A percentile compares a stretch with the other conserved stretches of the same genome.
Conservation (phyloP, 1,140 invertebrate genomes). For the Daktulosphaira vitifoliae region DNA sequence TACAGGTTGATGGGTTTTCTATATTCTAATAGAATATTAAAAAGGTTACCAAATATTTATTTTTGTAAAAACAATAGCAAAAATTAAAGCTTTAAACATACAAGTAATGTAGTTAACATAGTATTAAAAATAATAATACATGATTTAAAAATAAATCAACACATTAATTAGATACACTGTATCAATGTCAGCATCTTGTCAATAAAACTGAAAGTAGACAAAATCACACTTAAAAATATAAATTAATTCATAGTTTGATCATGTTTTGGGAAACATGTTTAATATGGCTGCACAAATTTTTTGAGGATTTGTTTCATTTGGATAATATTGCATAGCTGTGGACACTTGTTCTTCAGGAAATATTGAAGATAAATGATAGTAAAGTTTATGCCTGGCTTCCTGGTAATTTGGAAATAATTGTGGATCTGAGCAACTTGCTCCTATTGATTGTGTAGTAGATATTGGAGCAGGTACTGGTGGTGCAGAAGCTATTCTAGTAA, state of each 20-base stretch:
- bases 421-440: slow-evolving; percentile 39
- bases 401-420: slow-evolving; percentile 36
- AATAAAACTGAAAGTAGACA: slow-evolving; percentile 22
- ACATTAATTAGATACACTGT: slow-evolving; percentile 22
- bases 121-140: slow-evolving; percentile 20
- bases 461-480: slow-evolving; percentile 56
- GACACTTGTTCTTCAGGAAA: slow-evolving; percentile 83
- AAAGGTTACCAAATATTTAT: slow-evolving; percentile 5
- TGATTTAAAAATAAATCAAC: slow-evolving; percentile 31
- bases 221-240: slow-evolving; percentile 13
- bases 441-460: slow-evolving; percentile 39
- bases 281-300: slow-evolving; percentile 81
- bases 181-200: slow-evolving; percentile 23
- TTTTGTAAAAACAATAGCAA: neutral
- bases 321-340: slow-evolving; percentile 72
- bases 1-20: too few relatives aligned
- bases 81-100: neutral
- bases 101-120: slow-evolving; percentile 13
- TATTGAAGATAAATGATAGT: slow-evolving; percentile 74
- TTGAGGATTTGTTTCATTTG: slow-evolving; percentile 77
- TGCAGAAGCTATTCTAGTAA: slow-evolving; percentile 68
- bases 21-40: neutral
- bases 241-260: neutral
- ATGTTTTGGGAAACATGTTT: slow-evolving; percentile 53
- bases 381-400: slow-evolving; percentile 63